Evolutionary conservation across 2,888 invertebrate genomes (phyloP).

Genomic region (Dynastes tityus): DNA sequence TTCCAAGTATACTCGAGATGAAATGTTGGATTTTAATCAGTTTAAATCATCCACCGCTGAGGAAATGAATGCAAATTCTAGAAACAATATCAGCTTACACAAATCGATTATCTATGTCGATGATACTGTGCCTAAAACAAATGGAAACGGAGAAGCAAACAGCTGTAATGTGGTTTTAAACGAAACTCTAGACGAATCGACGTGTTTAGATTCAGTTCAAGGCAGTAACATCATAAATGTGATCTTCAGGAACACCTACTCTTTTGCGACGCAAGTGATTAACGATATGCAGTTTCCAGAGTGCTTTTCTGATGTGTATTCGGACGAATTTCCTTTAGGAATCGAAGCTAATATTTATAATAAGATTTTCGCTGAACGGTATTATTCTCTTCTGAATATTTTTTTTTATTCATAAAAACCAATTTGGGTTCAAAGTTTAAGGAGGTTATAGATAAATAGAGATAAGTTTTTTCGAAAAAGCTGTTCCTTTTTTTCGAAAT

Average conservation of each 20-base stretch:
- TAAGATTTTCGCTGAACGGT: slow-evolving; percentile 57
- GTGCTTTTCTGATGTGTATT: slow-evolving; percentile 61
- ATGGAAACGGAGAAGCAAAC: slow-evolving; percentile 53
- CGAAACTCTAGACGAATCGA: slow-evolving; percentile 66
- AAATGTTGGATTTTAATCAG: slow-evolving; percentile 67
- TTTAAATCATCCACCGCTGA: slow-evolving; percentile 5
- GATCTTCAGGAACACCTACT: slow-evolving; percentile 67
- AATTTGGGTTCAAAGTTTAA: too few relatives aligned
- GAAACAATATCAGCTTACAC: slow-evolving; percentile 59
- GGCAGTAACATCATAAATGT: slow-evolving; percentile 66
- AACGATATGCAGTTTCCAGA: slow-evolving; percentile 64
- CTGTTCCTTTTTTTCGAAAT: too few relatives aligned
- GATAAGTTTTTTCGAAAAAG: too few relatives aligned
- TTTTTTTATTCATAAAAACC: background rate
- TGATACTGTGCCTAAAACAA: slow-evolving; percentile 53
- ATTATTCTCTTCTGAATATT: slow-evolving; percentile 18
- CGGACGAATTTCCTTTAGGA: slow-evolving; percentile 68
- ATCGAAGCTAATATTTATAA: slow-evolving; percentile 68
- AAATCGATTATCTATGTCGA: slow-evolving; percentile 68
- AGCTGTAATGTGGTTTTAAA: slow-evolving; percentile 59
- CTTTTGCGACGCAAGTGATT: slow-evolving; percentile 66
- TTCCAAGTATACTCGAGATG: slow-evolving; percentile 70
- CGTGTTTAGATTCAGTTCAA: slow-evolving; percentile 64
- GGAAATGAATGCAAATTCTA: slow-evolving; percentile 26
- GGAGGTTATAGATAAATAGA: too few relatives aligned